Base-by-base conservation (phyloP, 37 sponge, comb jelly and placozoan species). In the Hexactinellida sp. region DNA sequence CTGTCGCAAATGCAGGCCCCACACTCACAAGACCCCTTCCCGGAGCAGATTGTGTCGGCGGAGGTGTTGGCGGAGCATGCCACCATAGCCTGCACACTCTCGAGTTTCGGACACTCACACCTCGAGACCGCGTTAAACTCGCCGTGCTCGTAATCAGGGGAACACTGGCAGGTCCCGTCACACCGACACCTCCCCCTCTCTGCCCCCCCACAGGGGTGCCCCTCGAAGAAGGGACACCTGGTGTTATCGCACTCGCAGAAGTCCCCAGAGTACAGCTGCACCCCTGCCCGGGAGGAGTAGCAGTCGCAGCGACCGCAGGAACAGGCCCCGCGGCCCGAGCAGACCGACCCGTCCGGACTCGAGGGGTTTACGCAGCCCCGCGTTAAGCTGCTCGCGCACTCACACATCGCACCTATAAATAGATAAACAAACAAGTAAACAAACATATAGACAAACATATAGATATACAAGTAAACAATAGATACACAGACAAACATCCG, bases 241-340 rank as follows among this genome's bases (percentile, higher is more conserved):
- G 25, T 63, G 76, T 63, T 63, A 23, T 63, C 76, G 34, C 76
- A 63, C 76, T 63, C 76, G 34, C 76, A 63, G 76, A 25, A 63
- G 13, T n/a, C 30, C 34, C 76, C 76, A n/a, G 76, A 63, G 76
- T 32, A 63, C 28, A 63, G 34, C 76, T 63, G 76, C 19, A 63
- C 76, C 19, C 30, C 30, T 10, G 76, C 13, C 3, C 19, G 76
- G 76, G 76, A 63, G 1, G 76, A 23, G 34, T 32, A 63, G 76
- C 76, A 63, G 28, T 63, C 76, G 34, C 76, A 63, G 25, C 30
- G 3, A 7, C 76, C 76, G 30, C 76, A 63, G 76, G 28, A 25
- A 23, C 76, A 63, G 3, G 30, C 30, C 5, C 76, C 76, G 3
- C 34, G 25, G 3, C 76, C 76, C 34, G 76, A 25, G 76, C 76